Base-by-base conservation (phyloP, 2,888 invertebrate genomes). In the Caenorhabditis panamensis region DNA sequence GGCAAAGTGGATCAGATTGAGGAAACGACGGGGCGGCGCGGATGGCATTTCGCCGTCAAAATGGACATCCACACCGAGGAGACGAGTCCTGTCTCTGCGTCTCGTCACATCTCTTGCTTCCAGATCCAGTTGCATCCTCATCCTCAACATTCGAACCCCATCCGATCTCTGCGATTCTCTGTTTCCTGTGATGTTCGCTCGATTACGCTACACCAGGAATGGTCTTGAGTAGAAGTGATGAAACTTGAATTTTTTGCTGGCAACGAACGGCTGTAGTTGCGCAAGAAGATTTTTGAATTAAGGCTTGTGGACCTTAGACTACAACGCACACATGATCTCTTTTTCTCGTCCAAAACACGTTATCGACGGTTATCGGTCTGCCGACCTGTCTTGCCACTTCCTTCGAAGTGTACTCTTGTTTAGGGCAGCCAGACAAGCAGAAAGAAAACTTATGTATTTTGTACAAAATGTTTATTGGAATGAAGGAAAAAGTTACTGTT, bases 111-210 rank as follows among this genome's bases (percentile, higher is more conserved):
- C n/a, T n/a, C n/a, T n/a, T n/a, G n/a, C 61, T 73, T 73, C 73
- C 64, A 73, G 73, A 73, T 73, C 73, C 73, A 73, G 73, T 73
- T 73, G 73, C 59, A 64, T 71, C 37, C 67, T 58, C 67, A 67
- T n/a, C n/a, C n/a, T n/a, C n/a, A n/a, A 41, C 51, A 64, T 58
- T 31, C 73, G 73, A 73, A 73, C 73, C 59, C 58, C 58, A 53
- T 44, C 54, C 20, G 54, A 58, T 41, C 61, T 59, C 64, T 51
- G 51, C 31, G 51, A 59, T n/a, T 36, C 69, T 73, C 53, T 68
- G 51, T 73, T 59, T 26, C 54, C 31, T 22, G 44, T 58, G 31
- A 31, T 31, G 31, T n/a, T 53, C 63, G 63, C 41, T 58, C 31
- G 31, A 31, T 31, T 31, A 31, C 31, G 31, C n/a, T n/a, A n/a